phyloP scores from a whole-genome alignment of 2,797 vertebrate species.

The Syndactyla subalaris region DNA sequence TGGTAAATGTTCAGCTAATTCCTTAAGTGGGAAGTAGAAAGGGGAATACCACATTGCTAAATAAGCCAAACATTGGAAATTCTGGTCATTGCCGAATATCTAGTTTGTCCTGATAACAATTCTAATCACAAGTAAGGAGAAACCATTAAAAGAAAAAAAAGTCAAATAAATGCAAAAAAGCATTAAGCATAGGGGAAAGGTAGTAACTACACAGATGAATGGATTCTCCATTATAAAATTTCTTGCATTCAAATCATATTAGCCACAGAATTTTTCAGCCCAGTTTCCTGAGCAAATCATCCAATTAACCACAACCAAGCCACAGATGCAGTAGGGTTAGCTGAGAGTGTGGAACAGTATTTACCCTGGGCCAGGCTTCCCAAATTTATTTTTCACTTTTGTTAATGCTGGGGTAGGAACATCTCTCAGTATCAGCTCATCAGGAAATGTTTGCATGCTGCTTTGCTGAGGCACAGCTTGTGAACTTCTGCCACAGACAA shows the following conservation, averaged over 20 bases:
- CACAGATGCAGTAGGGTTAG: not conserved
- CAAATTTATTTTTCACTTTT: not conserved
- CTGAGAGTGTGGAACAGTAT: not conserved
- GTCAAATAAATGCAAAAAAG: not conserved
- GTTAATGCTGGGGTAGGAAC: not conserved
- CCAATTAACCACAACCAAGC: not conserved
- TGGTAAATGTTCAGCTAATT: not conserved
- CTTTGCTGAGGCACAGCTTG: not conserved
- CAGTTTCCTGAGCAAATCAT: not conserved
- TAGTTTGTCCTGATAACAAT: not conserved
- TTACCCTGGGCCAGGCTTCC: not conserved
- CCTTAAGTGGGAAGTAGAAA: not conserved
- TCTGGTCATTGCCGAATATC: not conserved
- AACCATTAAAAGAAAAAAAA: not conserved
- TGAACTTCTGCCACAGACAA: not conserved
- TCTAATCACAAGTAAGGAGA: not conserved
- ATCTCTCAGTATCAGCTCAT: not conserved
- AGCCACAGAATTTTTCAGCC: not conserved
- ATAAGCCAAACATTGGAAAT: conserved; percentile 3
- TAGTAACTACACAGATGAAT: not conserved
- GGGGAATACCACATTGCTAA: conserved; percentile 24
- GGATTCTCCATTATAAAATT: not conserved
- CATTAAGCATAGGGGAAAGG: not conserved
- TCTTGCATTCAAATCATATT: not conserved
- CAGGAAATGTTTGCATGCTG: not conserved